These are phyloP conservation scores for Zaprionus africanus DNA, from an alignment of 1,140 invertebrate species.

Conservation along the genomic window DNA sequence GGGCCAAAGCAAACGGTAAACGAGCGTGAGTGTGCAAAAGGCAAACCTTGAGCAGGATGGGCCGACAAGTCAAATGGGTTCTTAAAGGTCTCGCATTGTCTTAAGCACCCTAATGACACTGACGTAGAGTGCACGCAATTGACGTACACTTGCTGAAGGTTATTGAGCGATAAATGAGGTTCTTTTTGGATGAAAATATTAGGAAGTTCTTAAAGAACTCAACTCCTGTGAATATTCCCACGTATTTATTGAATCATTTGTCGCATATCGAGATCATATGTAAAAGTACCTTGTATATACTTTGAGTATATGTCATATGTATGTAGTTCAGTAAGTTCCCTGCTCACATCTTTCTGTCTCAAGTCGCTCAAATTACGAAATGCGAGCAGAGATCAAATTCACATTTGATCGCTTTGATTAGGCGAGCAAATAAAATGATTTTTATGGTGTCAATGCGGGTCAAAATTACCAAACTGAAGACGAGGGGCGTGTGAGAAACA, in stretches of 20 bases:
- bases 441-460: conserved; percentile 2
- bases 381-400: background rate
- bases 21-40: background rate
- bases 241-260: background rate
- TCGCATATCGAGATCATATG: background rate
- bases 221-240: background rate
- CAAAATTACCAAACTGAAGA: background rate
- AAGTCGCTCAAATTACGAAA: background rate
- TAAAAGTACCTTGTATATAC: background rate
- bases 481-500: conserved; percentile 1
- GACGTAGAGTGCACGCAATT: background rate
- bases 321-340: background rate
- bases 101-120: background rate
- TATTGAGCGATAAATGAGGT: background rate
- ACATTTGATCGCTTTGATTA: conserved; percentile 6
- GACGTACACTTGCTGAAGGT: background rate
- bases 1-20: conserved; percentile 3
- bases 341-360: background rate
- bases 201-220: background rate
- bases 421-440: conserved; percentile 6
- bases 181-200: background rate
- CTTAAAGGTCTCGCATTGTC: background rate
- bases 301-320: background rate
- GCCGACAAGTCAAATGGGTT: background rate
- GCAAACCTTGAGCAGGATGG: conserved; percentile 19